Percentiles rank a stretch among this genome's conserved stretches.
Evolutionary conservation across 2,888 invertebrate species (phyloP).

Genomic region (Amiota communis): DNA sequence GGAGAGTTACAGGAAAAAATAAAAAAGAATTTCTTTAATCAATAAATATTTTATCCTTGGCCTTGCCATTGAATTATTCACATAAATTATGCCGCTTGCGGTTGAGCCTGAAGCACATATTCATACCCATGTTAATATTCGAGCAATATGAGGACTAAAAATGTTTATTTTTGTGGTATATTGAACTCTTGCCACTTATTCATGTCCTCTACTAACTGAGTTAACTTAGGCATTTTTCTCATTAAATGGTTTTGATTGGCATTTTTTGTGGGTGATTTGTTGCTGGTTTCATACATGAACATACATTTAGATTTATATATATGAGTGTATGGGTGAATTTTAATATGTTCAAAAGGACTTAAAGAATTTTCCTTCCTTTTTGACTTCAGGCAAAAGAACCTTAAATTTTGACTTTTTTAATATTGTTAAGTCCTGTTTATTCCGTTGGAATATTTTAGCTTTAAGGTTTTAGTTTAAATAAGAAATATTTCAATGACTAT

Average conservation of each 20-base stretch:
- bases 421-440: too few relatives aligned
- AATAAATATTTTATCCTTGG: slow-evolving; percentile 24
- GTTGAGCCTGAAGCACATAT: too few relatives aligned
- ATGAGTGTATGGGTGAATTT: slow-evolving; percentile 2
- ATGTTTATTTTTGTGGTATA: background rate
- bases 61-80: slow-evolving; percentile 17
- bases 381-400: too few relatives aligned
- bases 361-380: too few relatives aligned
- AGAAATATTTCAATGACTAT: too few relatives aligned
- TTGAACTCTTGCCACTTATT: slow-evolving; percentile 5
- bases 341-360: too few relatives aligned
- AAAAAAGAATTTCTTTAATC: slow-evolving; percentile 13
- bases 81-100: too few relatives aligned
- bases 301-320: slow-evolving; percentile 17
- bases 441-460: too few relatives aligned
- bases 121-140: too few relatives aligned
- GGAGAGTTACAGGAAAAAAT: background rate
- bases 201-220: background rate
- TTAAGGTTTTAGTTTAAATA: too few relatives aligned
- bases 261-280: slow-evolving; percentile 32
- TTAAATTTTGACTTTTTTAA: too few relatives aligned
- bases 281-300: slow-evolving; percentile 4
- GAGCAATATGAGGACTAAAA: background rate
- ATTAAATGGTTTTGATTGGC: slow-evolving; percentile 12
- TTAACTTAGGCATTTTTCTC: slow-evolving; percentile 11